Base-by-base conservation (phyloP, 1,140 invertebrate genomes). In the Pseudoatta argentina region DNA sequence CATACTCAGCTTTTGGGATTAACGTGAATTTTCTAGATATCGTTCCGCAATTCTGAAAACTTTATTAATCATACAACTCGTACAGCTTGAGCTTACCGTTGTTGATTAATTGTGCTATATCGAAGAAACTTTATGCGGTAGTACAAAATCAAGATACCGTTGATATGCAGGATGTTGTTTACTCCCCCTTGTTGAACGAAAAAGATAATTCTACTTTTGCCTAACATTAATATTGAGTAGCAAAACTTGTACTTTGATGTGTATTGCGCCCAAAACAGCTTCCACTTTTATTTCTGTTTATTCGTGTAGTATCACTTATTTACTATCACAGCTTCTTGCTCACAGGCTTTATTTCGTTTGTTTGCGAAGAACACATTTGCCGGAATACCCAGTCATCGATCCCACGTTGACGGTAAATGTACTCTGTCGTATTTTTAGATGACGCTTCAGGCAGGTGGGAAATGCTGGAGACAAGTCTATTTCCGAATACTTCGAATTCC, bases 361-460 rank as follows among this genome's bases (percentile, higher is more conserved):
- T 51, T 72, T 21, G 67, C 48, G 53, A n/a, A 10, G 24, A 57
- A 27, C 21, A 27, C 30, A 66, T 48, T 72, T 72, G 51, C 48
- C 24, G 76, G 44, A 18, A 27, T 63, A 63, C 18, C 39, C 14
- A 72, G 79, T 73, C 79, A 75, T 83, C 57, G 79, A 83, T 83
- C 69, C 59, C 34, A 59, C 51, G 48, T 79, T 66, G 51, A 44
- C 66, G 79, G 79, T 67, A 53, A 73, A 78, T 86, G 72, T 55
- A 51, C 55, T 21, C 64, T 18, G 57, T 24, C 64, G 85, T 92
- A 93, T 93, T 93, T 93, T 93, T 91, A 92, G 89, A 90, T 67
- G 61, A 1, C 67, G 71, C 86, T 63, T 75, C 86, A 27, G 87
- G 85, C 91, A 91, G 89, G 86, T 91, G 78, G 79, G 64, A 87